Evolutionary conservation across 2,113 vertebrate species (phyloP).

Genomic region (Lanius ludovicianus): DNA sequence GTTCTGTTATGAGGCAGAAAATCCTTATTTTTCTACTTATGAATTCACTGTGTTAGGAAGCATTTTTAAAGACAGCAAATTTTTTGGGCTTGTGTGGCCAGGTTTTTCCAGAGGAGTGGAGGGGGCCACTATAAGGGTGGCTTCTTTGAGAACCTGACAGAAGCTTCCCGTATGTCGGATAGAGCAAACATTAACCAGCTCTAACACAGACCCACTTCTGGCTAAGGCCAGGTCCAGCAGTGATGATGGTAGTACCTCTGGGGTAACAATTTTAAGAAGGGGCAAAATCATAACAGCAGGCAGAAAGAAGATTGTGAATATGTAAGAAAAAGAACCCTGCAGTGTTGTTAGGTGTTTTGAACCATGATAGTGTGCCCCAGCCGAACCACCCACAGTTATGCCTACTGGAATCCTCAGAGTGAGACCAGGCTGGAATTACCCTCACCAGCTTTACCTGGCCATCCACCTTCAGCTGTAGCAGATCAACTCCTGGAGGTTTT

Average conservation of each 20-base stretch:
- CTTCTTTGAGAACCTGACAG: background rate
- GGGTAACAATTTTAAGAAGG: background rate
- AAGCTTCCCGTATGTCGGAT: background rate
- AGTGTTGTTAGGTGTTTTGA: too few relatives aligned
- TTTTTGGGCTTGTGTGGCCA: background rate
- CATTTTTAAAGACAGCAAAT: background rate
- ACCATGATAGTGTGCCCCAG: too few relatives aligned
- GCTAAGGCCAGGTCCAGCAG: background rate
- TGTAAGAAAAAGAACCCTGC: background rate
- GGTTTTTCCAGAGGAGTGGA: background rate
- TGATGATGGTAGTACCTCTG: background rate
- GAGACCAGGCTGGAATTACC: too few relatives aligned
- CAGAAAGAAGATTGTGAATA: background rate
- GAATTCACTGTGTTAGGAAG: background rate
- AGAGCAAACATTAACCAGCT: background rate
- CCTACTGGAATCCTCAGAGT: too few relatives aligned
- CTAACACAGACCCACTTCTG: background rate
- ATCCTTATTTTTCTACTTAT: background rate
- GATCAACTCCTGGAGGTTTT: too few relatives aligned
- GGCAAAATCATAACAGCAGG: background rate
- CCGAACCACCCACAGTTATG: too few relatives aligned
- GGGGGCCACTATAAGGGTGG: fast-evolving
- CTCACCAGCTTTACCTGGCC: too few relatives aligned
- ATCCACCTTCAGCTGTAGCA: too few relatives aligned
- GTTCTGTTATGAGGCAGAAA: background rate